Conservation (phyloP, 2,113 vertebrate genomes). For the Regulus satrapa region DNA sequence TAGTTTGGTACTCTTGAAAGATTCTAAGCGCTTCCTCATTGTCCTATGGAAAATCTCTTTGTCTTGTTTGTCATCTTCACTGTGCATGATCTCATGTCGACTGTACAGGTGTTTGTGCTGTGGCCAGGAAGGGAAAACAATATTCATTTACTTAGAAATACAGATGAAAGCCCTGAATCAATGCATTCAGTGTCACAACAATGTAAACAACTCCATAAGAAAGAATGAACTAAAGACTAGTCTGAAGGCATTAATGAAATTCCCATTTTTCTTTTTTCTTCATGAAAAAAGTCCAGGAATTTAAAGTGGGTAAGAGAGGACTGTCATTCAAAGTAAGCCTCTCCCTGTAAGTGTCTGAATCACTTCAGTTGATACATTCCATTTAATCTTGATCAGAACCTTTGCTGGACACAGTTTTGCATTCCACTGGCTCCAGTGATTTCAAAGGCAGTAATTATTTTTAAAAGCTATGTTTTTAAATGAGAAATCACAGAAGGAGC, state of each 20-base stretch:
- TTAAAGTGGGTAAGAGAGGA: background rate
- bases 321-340: background rate
- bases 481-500: background rate
- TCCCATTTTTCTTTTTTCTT: background rate
- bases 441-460: background rate
- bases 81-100: conserved; percentile 81
- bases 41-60: conserved; percentile 96
- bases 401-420: background rate
- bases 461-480: background rate
- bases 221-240: background rate
- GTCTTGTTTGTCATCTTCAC: conserved; percentile 85
- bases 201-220: background rate
- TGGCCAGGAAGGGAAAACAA: background rate
- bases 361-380: background rate
- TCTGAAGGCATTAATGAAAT: background rate
- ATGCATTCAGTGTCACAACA: background rate
- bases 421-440: background rate
- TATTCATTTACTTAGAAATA: conserved; percentile 11
- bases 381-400: background rate
- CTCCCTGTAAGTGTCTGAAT: background rate
- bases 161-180: background rate
- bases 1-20: conserved; percentile 93
- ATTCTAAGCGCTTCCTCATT: conserved; percentile 92
- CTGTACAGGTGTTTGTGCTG: conserved; percentile 92
- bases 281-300: background rate